Percentiles rank a stretch among this genome's conserved stretches.
Conservation (phyloP, 2,797 vertebrate species). For the Menidia menidia region DNA sequence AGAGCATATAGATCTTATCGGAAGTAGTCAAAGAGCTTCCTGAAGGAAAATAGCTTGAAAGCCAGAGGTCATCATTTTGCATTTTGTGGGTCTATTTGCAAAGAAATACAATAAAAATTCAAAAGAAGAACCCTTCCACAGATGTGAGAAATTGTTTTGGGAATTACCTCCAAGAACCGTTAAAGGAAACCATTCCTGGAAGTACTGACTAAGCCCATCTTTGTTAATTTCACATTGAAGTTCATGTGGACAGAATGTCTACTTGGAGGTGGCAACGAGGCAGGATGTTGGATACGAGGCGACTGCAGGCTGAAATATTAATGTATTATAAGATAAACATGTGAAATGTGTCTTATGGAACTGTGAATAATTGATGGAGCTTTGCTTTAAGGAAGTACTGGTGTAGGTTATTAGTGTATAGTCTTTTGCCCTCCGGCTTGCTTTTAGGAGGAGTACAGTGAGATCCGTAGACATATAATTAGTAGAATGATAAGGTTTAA, state of each 20-base stretch:
- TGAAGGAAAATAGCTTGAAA: constrained; percentile 10
- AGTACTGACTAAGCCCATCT: constrained; percentile 73
- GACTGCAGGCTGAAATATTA: constrained; percentile 77
- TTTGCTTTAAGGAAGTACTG: constrained; percentile 72
- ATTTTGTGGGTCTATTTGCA: background rate
- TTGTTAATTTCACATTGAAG: constrained; percentile 76
- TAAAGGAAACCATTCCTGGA: constrained; percentile 27
- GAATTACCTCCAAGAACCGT: constrained; percentile 16
- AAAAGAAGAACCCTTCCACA: background rate
- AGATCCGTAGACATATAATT: constrained; percentile 9
- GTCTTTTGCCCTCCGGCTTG: background rate
- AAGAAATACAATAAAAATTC: background rate
- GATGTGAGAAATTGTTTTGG: background rate
- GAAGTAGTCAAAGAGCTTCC: constrained; percentile 23
- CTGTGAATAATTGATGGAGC: constrained; percentile 81
- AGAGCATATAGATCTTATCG: constrained; percentile 13
- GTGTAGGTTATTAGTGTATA: constrained; percentile 28
- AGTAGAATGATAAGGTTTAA: constrained; percentile 8
- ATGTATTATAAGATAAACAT: constrained; percentile 77
- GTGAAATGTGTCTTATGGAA: constrained; percentile 74
- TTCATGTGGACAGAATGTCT: constrained; percentile 80
- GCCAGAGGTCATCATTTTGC: background rate
- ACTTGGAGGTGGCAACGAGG: constrained; percentile 57
- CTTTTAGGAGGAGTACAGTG: constrained; percentile 8
- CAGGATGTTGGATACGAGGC: constrained; percentile 7